phyloP scores from a whole-genome alignment of 2,113 vertebrate genomes.

The Ciconia boyciana region DNA sequence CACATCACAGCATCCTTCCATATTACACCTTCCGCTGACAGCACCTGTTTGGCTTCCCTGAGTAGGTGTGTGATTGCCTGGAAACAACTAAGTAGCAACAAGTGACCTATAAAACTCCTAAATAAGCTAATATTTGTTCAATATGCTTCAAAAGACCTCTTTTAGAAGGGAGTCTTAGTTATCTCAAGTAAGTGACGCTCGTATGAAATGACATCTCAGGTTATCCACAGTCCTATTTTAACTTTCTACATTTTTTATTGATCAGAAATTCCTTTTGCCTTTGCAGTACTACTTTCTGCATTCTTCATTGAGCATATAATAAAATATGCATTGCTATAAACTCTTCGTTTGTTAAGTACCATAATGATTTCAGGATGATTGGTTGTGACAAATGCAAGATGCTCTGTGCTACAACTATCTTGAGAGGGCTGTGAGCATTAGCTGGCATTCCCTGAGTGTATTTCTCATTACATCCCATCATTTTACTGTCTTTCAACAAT shows the following conservation, averaged over 20 bases:
- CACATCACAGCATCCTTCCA: neutral
- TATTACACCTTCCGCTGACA: neutral
- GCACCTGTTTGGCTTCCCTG: neutral
- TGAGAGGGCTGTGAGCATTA: neutral
- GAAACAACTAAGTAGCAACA: neutral
- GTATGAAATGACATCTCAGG: neutral
- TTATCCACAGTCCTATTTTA: neutral
- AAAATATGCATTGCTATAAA: neutral
- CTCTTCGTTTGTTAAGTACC: neutral
- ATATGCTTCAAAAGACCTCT: neutral
- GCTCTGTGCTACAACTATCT: neutral
- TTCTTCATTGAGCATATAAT: neutral
- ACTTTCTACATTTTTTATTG: neutral
- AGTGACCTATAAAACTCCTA: neutral
- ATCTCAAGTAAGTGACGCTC: neutral
- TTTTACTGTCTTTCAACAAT: constrained; percentile 38
- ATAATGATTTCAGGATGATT: constrained; percentile 34
- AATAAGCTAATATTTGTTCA: neutral
- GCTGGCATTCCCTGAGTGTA: neutral
- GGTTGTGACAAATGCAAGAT: constrained; percentile 40
- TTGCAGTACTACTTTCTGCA: neutral
- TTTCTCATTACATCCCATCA: constrained; percentile 30
- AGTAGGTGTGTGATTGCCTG: neutral
- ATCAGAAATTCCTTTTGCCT: neutral
- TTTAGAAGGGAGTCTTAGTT: neutral